Base-by-base conservation (phyloP, 2,888 invertebrate genomes). In the Thumatha senex region DNA sequence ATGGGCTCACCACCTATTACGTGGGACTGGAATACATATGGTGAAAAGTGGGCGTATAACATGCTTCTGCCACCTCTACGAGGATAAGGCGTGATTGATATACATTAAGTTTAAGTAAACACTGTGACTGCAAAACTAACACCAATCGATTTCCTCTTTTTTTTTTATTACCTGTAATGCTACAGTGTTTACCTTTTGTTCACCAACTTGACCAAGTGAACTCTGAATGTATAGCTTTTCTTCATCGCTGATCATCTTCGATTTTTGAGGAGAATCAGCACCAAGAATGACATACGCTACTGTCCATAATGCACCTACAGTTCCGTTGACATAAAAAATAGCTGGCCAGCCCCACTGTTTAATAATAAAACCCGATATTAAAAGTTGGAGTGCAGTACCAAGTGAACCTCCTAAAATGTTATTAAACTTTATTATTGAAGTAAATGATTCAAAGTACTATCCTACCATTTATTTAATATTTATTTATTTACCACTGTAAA, bases 321-420 rank as follows among this genome's bases (percentile, higher is more conserved):
- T 81, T 0, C 95, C 96, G 61, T 94, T 94, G 7, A 93, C 78
- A 72, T 96, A 96, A 78, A 96, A 96, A 33, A 94, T 93, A 40
- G 94, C 92, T 0, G 95, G 94, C 96, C 96, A 96, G 9, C 96
- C 96, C 56, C 92, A 83, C 0, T 75, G 51, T 0, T 94, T 94
- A 0, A 93, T 93, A 5, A 95, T 93, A 34, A 93, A 80, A 0
- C 96, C 96, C 11, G 95, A 94, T 18, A 93, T 78, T 10, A 94
- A 92, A 72, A 96, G 77, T 62, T 95, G 93, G 0, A 95, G 72
- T 0, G 95, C 94, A 2, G 95, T 96, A 12, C 96, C 96, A 12
- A 96, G 92, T 72, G 95, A 95, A n/a, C 93, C 92, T 13, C 96
- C 96, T 77, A 82, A 24, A 44, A n/a, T 7, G 9, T 18, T 12